Percentiles rank a stretch among this genome's conserved stretches.
Conservation (phyloP, 2,113 vertebrate species). For the Chaetorhynchus papuensis region DNA sequence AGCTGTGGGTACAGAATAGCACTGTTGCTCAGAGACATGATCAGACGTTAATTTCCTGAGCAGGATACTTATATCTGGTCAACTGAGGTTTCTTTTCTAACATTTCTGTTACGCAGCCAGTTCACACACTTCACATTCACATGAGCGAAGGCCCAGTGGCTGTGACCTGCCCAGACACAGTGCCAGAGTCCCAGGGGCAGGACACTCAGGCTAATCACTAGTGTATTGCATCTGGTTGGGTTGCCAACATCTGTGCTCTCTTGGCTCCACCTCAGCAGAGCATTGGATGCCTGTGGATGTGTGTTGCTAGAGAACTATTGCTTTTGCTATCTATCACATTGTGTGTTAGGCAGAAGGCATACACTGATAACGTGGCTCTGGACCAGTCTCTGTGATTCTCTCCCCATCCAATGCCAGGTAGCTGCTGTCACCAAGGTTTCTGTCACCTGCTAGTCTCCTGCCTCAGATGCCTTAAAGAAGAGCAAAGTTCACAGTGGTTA, state of each 20-base stretch:
- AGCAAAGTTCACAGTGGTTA: background rate
- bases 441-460: background rate
- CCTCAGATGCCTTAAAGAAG: background rate
- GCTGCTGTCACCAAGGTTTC: background rate
- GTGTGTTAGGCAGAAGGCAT: background rate
- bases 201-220: background rate
- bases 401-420: background rate
- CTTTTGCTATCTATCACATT: background rate
- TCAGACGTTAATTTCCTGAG: background rate
- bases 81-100: background rate
- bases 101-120: background rate
- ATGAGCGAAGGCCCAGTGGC: fast-evolving
- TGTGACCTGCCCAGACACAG: background rate
- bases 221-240: background rate
- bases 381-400: background rate
- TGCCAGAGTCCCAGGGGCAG: background rate
- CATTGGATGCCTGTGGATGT: background rate
- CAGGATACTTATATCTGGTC: background rate
- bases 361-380: background rate
- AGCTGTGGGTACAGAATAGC: background rate
- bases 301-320: background rate
- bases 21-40: background rate
- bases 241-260: background rate
- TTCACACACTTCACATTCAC: background rate
- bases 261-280: background rate